These are phyloP conservation scores for Aepyceros melampus DNA, from an alignment of 2,113 vertebrate species.

Conservation along the genomic window DNA sequence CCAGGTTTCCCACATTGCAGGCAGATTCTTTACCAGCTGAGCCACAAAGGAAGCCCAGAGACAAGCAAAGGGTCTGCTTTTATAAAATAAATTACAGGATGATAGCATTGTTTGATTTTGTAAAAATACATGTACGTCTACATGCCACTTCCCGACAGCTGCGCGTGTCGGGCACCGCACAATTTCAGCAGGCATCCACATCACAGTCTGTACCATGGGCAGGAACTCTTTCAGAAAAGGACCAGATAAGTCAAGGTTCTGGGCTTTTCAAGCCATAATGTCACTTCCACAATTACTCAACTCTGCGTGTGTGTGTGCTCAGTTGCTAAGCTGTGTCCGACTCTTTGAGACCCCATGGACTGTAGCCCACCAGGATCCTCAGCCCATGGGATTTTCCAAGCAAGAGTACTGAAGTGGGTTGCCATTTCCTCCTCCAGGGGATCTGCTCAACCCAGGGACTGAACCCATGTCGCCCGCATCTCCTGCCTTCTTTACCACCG, in stretches of 20 bases:
- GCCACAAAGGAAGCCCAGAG: not conserved
- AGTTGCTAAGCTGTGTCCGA: not conserved
- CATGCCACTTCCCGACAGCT: rapidly evolving
- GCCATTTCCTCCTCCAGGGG: not conserved
- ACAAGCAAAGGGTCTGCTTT: not conserved
- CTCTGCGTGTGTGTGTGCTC: not conserved
- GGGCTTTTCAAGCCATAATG: not conserved
- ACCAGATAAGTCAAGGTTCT: not conserved
- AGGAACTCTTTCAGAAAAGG: not conserved
- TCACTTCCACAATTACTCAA: not conserved
- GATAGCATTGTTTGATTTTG: too few relatives aligned
- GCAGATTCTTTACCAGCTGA: not conserved
- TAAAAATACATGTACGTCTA: not conserved
- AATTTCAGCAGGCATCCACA: not conserved
- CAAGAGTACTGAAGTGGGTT: not conserved
- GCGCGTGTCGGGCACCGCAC: rapidly evolving
- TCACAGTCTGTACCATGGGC: not conserved
- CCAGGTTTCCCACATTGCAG: not conserved
- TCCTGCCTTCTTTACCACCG: not conserved
- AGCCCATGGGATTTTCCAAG: not conserved
- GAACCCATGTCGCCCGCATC: not conserved
- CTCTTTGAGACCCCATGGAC: not conserved
- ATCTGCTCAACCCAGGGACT: not conserved
- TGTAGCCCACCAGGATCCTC: not conserved
- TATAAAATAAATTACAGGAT: not conserved